These are phyloP conservation scores for Pongo pygmaeus DNA, from an alignment of 2,113 vertebrate species.

Conservation along the genomic window DNA sequence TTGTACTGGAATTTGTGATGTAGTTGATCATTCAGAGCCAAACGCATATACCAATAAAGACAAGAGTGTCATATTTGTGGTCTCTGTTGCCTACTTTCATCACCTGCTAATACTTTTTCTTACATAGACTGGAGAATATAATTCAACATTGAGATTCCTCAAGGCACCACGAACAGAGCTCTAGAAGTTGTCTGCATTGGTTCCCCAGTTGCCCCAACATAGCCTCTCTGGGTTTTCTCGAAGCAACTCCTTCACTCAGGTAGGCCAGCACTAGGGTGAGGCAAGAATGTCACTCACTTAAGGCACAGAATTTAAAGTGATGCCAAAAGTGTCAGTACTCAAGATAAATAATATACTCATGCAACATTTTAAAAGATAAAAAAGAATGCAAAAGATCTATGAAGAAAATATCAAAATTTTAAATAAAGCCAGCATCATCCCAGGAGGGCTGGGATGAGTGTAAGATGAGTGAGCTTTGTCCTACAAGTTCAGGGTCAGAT, in stretches of 20 bases:
- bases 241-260: background rate
- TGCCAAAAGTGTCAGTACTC: background rate
- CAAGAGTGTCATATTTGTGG: conserved; percentile 33
- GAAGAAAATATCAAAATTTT: background rate
- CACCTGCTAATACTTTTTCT: background rate
- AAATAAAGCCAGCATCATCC: background rate
- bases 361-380: background rate
- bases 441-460: background rate
- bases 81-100: conserved; percentile 60
- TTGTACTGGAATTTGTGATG: conserved; percentile 52
- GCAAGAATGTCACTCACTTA: background rate
- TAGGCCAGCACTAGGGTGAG: background rate
- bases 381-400: background rate
- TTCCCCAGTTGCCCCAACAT: background rate
- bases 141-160: background rate
- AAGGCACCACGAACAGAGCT: background rate
- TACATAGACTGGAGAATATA: background rate
- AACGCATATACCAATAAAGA: conserved; percentile 68
- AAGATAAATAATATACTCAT: background rate
- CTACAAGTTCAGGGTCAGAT: background rate
- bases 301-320: background rate
- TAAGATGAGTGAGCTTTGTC: background rate
- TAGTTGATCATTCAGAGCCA: conserved; percentile 55
- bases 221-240: background rate
- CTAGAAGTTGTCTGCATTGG: background rate